These are phyloP conservation scores for Dasysyrphus albostriatus DNA, from an alignment of 2,888 invertebrate genomes.

Conservation along the genomic window DNA sequence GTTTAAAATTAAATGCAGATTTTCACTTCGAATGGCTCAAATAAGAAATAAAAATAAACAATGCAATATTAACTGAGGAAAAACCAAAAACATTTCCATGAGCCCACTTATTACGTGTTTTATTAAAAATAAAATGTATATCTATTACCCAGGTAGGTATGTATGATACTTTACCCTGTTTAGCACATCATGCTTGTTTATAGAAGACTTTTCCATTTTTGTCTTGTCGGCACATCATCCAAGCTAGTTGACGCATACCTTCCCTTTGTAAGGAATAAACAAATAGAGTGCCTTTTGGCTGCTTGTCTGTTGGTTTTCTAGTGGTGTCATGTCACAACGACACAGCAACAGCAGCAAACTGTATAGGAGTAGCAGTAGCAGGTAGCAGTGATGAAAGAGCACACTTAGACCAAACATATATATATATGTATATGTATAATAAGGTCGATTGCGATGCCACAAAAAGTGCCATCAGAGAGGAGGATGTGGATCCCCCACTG, in stretches of 20 bases:
- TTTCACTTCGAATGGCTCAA: neutral
- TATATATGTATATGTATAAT: neutral
- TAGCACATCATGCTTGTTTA: slow-evolving; percentile 18
- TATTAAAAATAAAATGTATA: neutral
- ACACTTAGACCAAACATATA: slow-evolving; percentile 18
- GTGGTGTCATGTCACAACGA: slow-evolving; percentile 29
- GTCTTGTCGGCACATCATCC: slow-evolving; percentile 22
- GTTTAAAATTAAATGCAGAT: neutral
- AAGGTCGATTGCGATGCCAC: slow-evolving; percentile 37
- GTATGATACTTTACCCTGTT: neutral
- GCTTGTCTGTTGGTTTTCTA: slow-evolving; percentile 34
- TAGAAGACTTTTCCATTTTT: slow-evolving; percentile 21
- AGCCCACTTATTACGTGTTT: neutral
- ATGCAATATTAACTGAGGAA: neutral
- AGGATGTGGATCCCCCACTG: neutral
- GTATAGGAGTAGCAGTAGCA: neutral
- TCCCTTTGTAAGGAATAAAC: slow-evolving; percentile 18
- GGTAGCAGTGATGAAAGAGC: slow-evolving; percentile 1
- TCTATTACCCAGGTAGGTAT: neutral
- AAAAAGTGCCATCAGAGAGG: slow-evolving; percentile 10
- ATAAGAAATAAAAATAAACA: neutral
- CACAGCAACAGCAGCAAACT: slow-evolving; percentile 15
- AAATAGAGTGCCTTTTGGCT: slow-evolving; percentile 38
- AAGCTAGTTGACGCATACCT: slow-evolving; percentile 26
- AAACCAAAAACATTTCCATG: neutral